Percentiles rank a stretch among this genome's conserved stretches.
phyloP scores from a whole-genome alignment of 2,888 invertebrate species.

The Eristalis intricaria region DNA sequence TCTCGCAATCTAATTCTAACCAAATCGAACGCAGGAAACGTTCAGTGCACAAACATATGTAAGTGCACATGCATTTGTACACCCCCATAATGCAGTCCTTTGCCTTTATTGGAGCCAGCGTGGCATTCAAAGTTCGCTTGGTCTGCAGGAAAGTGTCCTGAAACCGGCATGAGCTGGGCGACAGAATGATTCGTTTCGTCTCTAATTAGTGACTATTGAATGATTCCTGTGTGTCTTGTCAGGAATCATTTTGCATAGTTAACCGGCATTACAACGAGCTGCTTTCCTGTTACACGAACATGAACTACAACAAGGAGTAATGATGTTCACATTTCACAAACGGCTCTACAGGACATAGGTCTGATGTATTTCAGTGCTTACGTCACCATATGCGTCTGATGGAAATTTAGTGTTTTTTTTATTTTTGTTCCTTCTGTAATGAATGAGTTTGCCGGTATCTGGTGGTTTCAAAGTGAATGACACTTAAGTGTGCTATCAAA shows the following conservation, averaged over 20 bases:
- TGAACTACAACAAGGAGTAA: neutral
- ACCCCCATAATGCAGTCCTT: neutral
- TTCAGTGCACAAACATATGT: neutral
- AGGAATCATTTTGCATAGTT: constrained; percentile 1
- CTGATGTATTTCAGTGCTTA: neutral
- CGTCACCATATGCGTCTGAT: neutral
- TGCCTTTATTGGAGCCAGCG: neutral
- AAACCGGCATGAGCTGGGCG: neutral
- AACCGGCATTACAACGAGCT: neutral
- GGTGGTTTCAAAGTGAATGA: neutral
- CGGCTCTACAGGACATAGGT: neutral
- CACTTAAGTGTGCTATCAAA: neutral
- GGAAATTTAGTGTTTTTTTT: neutral
- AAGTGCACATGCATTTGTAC: neutral
- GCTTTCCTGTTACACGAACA: neutral
- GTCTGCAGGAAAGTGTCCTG: neutral
- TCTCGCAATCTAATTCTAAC: neutral
- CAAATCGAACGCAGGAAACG: neutral
- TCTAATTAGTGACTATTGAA: neutral
- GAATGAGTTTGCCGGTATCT: neutral
- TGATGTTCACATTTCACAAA: neutral
- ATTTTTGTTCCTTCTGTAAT: too few species aligned
- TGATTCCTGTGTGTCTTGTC: constrained; percentile 1
- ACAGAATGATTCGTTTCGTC: neutral
- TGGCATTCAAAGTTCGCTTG: neutral